A percentile compares a stretch with the other conserved stretches of the same genome.
These are phyloP conservation scores for Turritopsis dohrnii DNA, from an alignment of 30 jellyfish, hydroid and myxozoan species.

Conservation along the genomic window DNA sequence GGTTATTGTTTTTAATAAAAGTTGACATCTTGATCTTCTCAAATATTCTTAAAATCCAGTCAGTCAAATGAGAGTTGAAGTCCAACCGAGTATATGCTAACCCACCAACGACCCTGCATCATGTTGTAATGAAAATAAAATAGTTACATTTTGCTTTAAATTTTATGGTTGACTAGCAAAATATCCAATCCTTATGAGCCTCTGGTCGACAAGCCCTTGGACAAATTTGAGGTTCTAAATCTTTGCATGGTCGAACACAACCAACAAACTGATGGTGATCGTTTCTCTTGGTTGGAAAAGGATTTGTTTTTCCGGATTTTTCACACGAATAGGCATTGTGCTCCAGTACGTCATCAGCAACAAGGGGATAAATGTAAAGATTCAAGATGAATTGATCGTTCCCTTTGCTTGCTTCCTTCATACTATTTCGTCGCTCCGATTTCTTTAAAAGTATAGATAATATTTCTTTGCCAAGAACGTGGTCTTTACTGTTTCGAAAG, in stretches of 20 bases:
- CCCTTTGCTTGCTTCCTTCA: not conserved
- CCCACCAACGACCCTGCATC: too few relatives aligned
- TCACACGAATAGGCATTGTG: slow-evolving; percentile 5
- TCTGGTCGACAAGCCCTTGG: slow-evolving; percentile 18
- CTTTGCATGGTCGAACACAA: slow-evolving; percentile 14
- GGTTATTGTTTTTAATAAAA: too few relatives aligned
- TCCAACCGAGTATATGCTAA: too few relatives aligned
- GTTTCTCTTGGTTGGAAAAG: slow-evolving; percentile 17
- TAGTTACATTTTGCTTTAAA: too few relatives aligned
- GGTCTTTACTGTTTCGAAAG: not conserved
- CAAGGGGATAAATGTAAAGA: not conserved
- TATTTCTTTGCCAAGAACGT: not conserved
- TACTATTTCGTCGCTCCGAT: not conserved
- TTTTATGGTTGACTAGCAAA: too few relatives aligned
- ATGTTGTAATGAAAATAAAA: too few relatives aligned
- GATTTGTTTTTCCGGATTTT: not conserved
- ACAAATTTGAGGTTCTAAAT: not conserved
- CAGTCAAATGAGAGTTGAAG: too few relatives aligned
- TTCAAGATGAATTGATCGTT: slow-evolving; percentile 8
- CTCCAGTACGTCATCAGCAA: not conserved
- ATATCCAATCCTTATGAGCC: slow-evolving; percentile 17
- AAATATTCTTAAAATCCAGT: too few relatives aligned
- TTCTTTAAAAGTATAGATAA: not conserved
- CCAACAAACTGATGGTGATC: not conserved
- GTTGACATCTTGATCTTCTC: too few relatives aligned